These are phyloP conservation scores for Anadara kagoshimensis DNA, from an alignment of 1,140 invertebrate genomes.

Conservation along the genomic window DNA sequence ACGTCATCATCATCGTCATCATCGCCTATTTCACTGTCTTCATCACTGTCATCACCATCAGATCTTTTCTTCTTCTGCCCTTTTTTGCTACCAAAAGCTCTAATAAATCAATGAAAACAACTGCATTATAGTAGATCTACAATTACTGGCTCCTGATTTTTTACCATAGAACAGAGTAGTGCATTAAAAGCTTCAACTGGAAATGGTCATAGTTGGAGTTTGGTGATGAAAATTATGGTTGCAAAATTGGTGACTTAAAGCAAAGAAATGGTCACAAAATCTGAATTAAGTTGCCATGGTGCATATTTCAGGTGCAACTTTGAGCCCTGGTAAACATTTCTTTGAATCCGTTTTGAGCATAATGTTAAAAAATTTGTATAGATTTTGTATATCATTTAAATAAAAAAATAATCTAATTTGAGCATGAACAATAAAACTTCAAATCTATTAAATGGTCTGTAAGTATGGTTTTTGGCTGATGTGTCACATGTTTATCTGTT, in stretches of 20 bases:
- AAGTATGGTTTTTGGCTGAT: no score
- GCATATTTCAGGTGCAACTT: no score
- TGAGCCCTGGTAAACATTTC: no score
- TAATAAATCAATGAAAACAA: slow-evolving; percentile 32
- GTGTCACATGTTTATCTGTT: no score
- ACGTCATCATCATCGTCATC: slow-evolving; percentile 63
- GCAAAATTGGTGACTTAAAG: no score
- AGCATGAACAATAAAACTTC: neutral
- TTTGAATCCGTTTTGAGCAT: no score
- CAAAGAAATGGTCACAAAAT: no score
- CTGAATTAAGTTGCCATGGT: no score
- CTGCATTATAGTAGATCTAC: neutral
- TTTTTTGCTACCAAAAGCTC: slow-evolving; percentile 49
- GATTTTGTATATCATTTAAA: no score
- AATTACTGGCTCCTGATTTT: neutral
- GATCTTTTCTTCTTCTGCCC: slow-evolving; percentile 32
- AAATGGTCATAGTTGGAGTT: no score
- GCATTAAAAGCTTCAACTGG: neutral
- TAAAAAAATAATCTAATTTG: no score
- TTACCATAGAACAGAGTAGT: neutral
- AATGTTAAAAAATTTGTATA: no score
- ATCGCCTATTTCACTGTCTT: slow-evolving; percentile 49
- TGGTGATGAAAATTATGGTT: neutral
- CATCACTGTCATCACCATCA: slow-evolving; percentile 55
- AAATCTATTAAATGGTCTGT: neutral